Percentiles rank a stretch among this genome's conserved stretches.
Conservation (phyloP, 1,140 invertebrate species). For the Euwallacea similis region DNA sequence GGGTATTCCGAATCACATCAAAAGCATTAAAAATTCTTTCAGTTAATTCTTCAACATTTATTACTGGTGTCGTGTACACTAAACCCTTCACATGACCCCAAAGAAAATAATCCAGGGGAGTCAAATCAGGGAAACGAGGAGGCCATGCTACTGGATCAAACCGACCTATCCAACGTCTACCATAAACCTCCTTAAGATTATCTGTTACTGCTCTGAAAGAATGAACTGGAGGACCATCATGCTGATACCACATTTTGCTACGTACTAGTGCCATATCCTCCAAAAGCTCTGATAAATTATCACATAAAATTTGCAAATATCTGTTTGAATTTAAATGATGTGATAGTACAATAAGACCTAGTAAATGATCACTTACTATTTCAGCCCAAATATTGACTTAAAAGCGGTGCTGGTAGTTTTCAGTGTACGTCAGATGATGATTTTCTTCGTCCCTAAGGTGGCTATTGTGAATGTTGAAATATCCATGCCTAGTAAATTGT, state of each 20-base stretch:
- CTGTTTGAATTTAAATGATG: no score
- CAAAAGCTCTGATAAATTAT: no score
- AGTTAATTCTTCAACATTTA: no score
- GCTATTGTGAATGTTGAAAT: not conserved
- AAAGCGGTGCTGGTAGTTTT: not conserved
- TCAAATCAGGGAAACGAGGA: not conserved
- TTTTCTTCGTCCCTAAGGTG: not conserved
- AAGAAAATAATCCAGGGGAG: conserved; percentile 10
- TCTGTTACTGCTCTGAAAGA: not conserved
- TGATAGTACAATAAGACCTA: no score
- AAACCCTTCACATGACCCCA: no score
- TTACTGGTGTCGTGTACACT: no score
- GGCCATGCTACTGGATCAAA: conserved; percentile 1
- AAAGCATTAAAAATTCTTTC: no score
- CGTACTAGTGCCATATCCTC: no score
- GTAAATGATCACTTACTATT: not conserved
- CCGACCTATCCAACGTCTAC: not conserved
- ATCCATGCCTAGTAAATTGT: not conserved
- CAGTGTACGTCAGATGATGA: not conserved
- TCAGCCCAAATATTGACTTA: not conserved
- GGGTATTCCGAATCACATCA: no score
- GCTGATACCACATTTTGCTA: no score
- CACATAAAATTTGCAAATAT: no score
- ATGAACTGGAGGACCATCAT: not conserved
- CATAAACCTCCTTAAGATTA: not conserved